Base-by-base conservation (phyloP, 2,113 vertebrate genomes). In the Centropus bengalensis region DNA sequence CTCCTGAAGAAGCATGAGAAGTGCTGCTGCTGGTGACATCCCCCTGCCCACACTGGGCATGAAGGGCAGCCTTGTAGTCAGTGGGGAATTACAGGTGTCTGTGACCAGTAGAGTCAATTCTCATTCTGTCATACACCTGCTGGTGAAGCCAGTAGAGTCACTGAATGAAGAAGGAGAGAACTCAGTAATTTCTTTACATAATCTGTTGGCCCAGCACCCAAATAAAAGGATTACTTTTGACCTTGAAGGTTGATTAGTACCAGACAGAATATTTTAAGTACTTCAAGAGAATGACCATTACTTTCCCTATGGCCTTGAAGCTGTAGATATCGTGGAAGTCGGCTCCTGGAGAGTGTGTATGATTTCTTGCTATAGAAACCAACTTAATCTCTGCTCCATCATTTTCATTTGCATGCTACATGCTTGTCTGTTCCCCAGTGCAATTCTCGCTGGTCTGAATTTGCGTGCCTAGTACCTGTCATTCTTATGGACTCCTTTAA, bases 401-500 rank as follows among this genome's bases (percentile, higher is more conserved):
- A 9, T 67, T 62, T 83, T 42, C 10, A 26, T 62, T 88, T 11
- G 4, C 3, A 3, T 22, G 8, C 38, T 86, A 3, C 7, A 27
- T 86, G 14, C 30, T 74, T 3, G 0, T 45, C 55, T 36, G 42
- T 69, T 75, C 24, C 23, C 28, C 14, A 70, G 0, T 19, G 38
- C 12, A 42, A 7, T 40, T 24, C 23, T 69, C 88, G 6, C 36
- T 56, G 28, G 3, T 62, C 40, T 76, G 63, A 83, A 62, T 60
- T 73, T 1, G 0, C 10, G 13, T 28, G 9, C 9, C 27, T 45
- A n/a, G 8, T 58, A 5, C 15, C 10, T 16, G 19, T 80, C 42
- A 88, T 79, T 28, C 30, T 66, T 83, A 17, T 54, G 30, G 24
- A 66, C 16, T 62, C 82, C 23, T 67, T 73, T 73, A 38, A 11